phyloP scores from a whole-genome alignment of 2,888 invertebrate genomes.

The Euspilapteryx auroguttella region DNA sequence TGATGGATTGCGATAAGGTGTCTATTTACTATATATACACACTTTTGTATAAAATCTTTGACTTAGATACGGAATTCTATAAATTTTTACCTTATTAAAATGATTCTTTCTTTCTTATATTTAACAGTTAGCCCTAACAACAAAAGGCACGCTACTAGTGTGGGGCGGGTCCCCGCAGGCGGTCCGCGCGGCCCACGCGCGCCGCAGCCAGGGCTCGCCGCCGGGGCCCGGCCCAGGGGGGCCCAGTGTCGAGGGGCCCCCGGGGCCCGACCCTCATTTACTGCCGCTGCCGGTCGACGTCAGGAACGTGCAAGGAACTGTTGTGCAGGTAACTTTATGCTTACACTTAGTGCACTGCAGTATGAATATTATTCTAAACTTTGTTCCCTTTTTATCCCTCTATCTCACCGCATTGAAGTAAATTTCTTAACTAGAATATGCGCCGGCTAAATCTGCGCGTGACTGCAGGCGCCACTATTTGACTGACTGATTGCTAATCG shows the following conservation, averaged over 20 bases:
- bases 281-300: constrained; percentile 66
- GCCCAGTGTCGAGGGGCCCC: constrained; percentile 6
- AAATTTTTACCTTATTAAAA: too few species aligned
- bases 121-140: constrained; percentile 60
- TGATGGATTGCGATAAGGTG: too few species aligned
- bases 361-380: constrained; percentile 2
- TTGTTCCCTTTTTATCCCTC: too few species aligned
- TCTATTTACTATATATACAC: too few species aligned
- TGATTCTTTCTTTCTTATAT: too few species aligned
- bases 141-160: constrained; percentile 37
- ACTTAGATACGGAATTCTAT: too few species aligned
- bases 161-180: constrained; percentile 70
- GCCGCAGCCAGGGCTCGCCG: constrained; percentile 19
- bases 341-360: background rate
- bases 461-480: too few species aligned
- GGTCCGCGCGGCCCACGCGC: constrained; percentile 57
- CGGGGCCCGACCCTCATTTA: constrained; percentile 41
- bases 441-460: too few species aligned
- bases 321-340: constrained; percentile 56
- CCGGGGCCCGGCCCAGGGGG: constrained; percentile 10
- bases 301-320: constrained; percentile 61
- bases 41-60: too few species aligned
- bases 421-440: too few species aligned
- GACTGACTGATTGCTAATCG: too few species aligned
- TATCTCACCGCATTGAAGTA: too few species aligned